These are phyloP conservation scores for Oligia latruncula DNA, from an alignment of 2,888 invertebrate genomes.

Conservation along the genomic window DNA sequence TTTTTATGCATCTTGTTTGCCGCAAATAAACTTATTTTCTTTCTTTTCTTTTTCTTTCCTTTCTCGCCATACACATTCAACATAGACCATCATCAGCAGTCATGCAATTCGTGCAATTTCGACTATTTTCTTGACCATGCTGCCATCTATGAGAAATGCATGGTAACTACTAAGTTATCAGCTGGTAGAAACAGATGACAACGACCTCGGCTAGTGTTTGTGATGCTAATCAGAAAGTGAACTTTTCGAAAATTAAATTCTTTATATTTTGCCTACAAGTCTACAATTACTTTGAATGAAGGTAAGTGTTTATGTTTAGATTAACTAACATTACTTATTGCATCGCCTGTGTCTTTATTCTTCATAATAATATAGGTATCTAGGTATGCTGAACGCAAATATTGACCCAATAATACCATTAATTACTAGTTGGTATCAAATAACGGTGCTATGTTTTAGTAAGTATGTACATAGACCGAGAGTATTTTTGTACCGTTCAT, in stretches of 20 bases:
- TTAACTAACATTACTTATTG: background rate
- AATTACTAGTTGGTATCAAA: background rate
- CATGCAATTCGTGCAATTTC: background rate
- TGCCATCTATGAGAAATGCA: slow-evolving; percentile 60
- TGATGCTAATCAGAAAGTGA: slow-evolving; percentile 1
- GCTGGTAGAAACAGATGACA: slow-evolving; percentile 3
- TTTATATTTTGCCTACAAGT: background rate
- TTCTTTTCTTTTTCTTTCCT: too few species aligned
- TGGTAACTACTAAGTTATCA: slow-evolving; percentile 42
- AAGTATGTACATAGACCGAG: too few species aligned
- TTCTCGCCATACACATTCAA: background rate
- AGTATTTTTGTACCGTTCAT: background rate
- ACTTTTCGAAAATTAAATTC: background rate
- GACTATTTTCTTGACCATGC: slow-evolving; percentile 3
- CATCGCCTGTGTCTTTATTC: background rate
- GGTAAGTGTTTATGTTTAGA: slow-evolving; percentile 17
- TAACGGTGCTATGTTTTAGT: background rate
- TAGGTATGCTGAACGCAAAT: background rate
- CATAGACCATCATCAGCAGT: background rate
- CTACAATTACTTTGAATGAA: background rate
- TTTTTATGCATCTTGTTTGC: too few species aligned
- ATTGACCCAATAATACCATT: background rate
- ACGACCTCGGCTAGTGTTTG: slow-evolving; percentile 21
- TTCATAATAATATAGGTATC: too few species aligned
- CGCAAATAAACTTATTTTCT: too few species aligned